Base-by-base conservation (phyloP, 2,113 vertebrate genomes). In the Oncorhynchus clarkii region DNA sequence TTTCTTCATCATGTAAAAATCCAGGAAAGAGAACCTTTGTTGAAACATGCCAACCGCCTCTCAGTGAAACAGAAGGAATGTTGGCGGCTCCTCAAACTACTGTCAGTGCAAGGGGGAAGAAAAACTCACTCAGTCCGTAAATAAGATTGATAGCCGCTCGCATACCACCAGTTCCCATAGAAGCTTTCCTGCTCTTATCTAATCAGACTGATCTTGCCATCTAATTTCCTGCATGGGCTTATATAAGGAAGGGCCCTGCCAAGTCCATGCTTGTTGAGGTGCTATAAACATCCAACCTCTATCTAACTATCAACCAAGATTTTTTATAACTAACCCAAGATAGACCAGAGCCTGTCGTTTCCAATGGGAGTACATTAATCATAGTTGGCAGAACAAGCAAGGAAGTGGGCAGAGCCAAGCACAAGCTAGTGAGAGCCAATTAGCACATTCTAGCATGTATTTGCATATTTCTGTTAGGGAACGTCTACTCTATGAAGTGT, bases 61-160 rank as follows among this genome's bases (percentile, higher is more conserved):
- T 89, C 84, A 85, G 83, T 84, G 82, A 48, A 85, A 91, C 75
- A 84, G 16, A 67, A 91, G 85, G 90, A 93, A 92, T 92, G 89
- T 87, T 91, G 91, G 90, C 87, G 16, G 54, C 54, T 67, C 72
- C 74, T 91, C 81, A 86, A 79, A 80, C 78, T 88, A 83, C 78
- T 89, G 86, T 91, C 88, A 87, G 82, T 86, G 79, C 82, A 69
- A 71, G 7, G 11, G 51, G 26, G 74, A 72, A 88, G 88, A 91
- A 89, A 90, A 90, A 87, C 80, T 51, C 79, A 71, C 75, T 76
- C 73, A 82, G 81, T 87, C 90, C 88, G 88, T 89, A 89, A 91
- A 88, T 82, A 83, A 87, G 90, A 92, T 92, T 87, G 84, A 92
- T 90, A 81, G 85, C 78, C 71, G 75, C 5, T 73, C 5, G 31